Evolutionary conservation across 2,888 invertebrate genomes (phyloP), one percentile per base, ranked within the genome.

Genomic region (Lumbricus terrestris): DNA sequence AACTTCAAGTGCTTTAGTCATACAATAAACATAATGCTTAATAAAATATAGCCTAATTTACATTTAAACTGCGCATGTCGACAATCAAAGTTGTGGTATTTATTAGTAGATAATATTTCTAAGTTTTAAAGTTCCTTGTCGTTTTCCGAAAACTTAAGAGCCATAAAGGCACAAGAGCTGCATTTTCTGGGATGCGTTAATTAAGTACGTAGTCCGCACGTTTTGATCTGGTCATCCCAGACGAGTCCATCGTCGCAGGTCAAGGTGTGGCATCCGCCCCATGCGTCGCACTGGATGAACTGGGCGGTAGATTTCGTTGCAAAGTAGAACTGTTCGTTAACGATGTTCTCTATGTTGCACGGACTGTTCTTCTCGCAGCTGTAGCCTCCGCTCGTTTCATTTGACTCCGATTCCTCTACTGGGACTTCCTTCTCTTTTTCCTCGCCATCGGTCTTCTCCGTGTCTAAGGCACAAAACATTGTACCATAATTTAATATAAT

Each of bases 321-420:
- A 33, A 85, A 85, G 85, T 85, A 85, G 85, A 85, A 85, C 20
- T n/a, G 35, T 35, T 85, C 85, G 35, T 85, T 85, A 35, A 18
- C 35, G 85, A 85, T 85, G 85, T 85, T 85, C 18, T 85, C 85
- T 37, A 33, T 20, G 29, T 29, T 85, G 37, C 85, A 85, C 6
- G 85, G 85, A 85, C 35, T 85, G 85, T 85, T 85, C 85, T 16
- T 85, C 23, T 85, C 85, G 37, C 85, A 85, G 85, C 23, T 37
- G 85, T 35, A 85, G 35, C n/a, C 85, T 4, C 37, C 85, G 16
- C 18, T 85, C 37, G 18, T 35, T 18, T 85, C 85, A 0, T 85
- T 35, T 8, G 69, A 6, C n/a, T 69, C n/a, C n/a, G 8, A 3
- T n/a, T 69, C 69, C 29, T 69, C n/a, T 0, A 69, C 29, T 29